Conservation (phyloP, 1,140 invertebrate genomes). For the Leptinotarsa undecemlineata region DNA sequence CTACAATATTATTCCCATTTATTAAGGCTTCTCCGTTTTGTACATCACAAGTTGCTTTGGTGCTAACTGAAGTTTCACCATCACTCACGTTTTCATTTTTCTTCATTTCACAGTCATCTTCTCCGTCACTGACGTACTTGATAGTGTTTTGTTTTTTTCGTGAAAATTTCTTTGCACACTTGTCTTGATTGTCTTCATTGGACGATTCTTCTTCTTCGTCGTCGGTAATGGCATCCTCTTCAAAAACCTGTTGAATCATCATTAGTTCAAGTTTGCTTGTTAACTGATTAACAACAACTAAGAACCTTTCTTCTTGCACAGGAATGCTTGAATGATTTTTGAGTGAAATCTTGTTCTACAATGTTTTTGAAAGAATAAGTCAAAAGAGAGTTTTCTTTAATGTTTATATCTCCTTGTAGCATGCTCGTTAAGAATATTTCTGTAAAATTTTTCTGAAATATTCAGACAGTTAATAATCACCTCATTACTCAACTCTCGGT, state of each 20-base stretch:
- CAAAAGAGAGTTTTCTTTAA: too few species aligned
- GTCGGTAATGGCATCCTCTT: conserved; percentile 60
- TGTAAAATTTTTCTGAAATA: not conserved
- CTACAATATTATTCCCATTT: conserved; percentile 8
- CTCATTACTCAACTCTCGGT: conserved; percentile 55
- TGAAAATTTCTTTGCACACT: conserved; percentile 51
- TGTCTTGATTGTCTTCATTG: conserved; percentile 57
- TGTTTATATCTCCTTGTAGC: too few species aligned
- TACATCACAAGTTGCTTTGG: conserved; percentile 13
- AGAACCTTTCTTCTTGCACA: too few species aligned
- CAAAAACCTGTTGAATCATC: conserved; percentile 57
- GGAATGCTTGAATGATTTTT: too few species aligned
- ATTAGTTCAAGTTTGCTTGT: not conserved
- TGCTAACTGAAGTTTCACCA: not conserved
- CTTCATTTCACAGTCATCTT: conserved; percentile 50
- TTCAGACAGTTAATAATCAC: conserved; percentile 42
- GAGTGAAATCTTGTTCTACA: too few species aligned
- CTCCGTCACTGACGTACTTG: conserved; percentile 56
- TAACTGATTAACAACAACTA: too few species aligned
- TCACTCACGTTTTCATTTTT: conserved; percentile 25
- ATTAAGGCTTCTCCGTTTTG: conserved; percentile 25
- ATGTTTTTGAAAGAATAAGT: too few species aligned
- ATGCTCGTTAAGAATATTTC: too few species aligned
- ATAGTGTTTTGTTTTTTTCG: conserved; percentile 56
- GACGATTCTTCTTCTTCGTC: conserved; percentile 57